Base-by-base conservation (phyloP, 2,113 vertebrate species). In the Tachysurus fulvidraco region DNA sequence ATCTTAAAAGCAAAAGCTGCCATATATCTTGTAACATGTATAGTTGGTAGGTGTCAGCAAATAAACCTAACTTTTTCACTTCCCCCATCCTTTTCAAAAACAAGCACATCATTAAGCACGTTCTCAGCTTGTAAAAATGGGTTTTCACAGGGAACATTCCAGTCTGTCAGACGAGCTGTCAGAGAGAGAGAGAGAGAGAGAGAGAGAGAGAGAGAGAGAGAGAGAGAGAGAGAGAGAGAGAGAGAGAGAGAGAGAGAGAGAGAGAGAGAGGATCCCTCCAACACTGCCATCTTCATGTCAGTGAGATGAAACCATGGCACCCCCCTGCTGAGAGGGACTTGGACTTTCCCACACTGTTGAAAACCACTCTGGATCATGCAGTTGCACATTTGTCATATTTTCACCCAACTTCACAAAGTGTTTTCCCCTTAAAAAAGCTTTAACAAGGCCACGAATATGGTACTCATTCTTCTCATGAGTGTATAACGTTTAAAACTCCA, bases 121-220 rank as follows among this genome's bases (percentile, higher is more conserved):
- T 88, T 92, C 89, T 85, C 88, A 91, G 90, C 90, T 89, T 28
- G 88, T 92, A 89, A 90, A 94, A 93, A 94, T 90, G 86, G 90
- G 77, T 60, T 89, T 89, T 86, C 91, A 92, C 91, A 91, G 91
- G 91, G 93, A 91, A 90, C 91, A 94, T 94, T 94, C 93, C 93
- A 85, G 88, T 81, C 93, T 92, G 92, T 94, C 93, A 93, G 92
- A 92, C 77, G 89, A 91, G 90, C 92, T 93, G 92, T 93, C 94
- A 92, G 90, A 92, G 89, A 91, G 92, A 92, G 46, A 91, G 91
- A 91, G 90, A 91, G 90, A 91, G 90, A 91, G 92, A 91, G 92
- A 91, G 89, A 89, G 90, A 92, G 90, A 91, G 93, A 92, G 21
- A 91, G 91, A 62, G 89, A 91, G 92, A 92, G 44, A 91, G 91